Conservation (phyloP, 2,113 vertebrate genomes). For the Alosa alosa region DNA sequence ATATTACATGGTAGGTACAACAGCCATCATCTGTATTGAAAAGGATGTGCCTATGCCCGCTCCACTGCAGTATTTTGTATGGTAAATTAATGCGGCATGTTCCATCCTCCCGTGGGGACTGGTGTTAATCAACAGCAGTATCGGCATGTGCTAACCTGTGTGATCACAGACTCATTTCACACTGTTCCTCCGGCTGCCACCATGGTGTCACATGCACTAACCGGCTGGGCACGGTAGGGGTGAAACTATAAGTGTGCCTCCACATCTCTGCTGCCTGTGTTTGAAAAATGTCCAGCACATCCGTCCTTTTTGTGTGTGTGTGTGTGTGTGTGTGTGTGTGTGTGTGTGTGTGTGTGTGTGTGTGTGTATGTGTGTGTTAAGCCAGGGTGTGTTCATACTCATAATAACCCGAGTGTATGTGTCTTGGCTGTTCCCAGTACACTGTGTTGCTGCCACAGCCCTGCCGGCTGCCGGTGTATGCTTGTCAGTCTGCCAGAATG, state of each 20-base stretch:
- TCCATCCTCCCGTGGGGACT: neutral
- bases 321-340: conserved; percentile 31
- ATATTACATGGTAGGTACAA: neutral
- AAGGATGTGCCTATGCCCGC: neutral
- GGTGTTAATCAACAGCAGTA: conserved; percentile 37
- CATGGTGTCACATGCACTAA: neutral
- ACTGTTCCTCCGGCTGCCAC: neutral
- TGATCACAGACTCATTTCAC: neutral
- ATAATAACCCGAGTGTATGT: conserved; percentile 19
- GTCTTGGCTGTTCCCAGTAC: neutral
- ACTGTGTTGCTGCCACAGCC: neutral
- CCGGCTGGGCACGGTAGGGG: neutral
- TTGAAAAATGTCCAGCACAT: neutral
- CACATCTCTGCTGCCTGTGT: neutral
- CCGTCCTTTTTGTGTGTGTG: neutral
- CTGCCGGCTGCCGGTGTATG: conserved; percentile 3
- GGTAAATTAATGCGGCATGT: neutral
- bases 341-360: conserved; percentile 23
- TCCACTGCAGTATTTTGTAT: neutral
- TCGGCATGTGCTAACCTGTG: conserved; percentile 50
- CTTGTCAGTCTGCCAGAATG: conserved; percentile 1
- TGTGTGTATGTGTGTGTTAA: conserved; percentile 20
- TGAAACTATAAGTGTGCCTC: neutral
- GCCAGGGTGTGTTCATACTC: conserved; percentile 23
- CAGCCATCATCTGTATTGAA: neutral